These are phyloP conservation scores for Ditylenchus dipsaci DNA, from an alignment of 1,140 invertebrate species.

Conservation along the genomic window DNA sequence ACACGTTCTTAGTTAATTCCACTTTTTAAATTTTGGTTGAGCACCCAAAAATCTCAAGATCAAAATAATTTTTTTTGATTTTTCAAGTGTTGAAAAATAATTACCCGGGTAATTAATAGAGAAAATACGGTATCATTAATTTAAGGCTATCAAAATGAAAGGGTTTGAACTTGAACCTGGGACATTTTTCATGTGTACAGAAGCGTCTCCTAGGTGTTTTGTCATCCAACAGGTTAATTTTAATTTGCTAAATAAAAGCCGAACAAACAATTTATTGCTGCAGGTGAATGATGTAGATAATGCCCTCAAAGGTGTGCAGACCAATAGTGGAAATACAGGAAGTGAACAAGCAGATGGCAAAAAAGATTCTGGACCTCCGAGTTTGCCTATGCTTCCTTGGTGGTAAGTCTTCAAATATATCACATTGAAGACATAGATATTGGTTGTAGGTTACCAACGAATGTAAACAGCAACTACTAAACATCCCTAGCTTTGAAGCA, in stretches of 20 bases:
- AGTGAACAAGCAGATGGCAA: not conserved
- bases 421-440: not conserved
- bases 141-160: not conserved
- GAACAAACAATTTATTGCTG: no score
- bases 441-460: constrained; percentile 15
- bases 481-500: constrained; percentile 20
- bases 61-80: no score
- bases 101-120: no score
- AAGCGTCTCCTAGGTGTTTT: constrained; percentile 32
- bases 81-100: no score
- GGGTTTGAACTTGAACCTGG: constrained; percentile 14
- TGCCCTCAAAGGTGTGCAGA: constrained; percentile 23
- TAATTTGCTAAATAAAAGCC: constrained; percentile 6
- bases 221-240: constrained; percentile 32
- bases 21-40: no score
- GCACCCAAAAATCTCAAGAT: no score
- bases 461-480: constrained; percentile 40
- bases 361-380: not conserved
- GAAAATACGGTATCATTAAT: no score
- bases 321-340: not conserved
- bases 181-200: constrained; percentile 31
- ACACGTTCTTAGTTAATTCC: no score
- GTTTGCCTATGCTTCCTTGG: constrained; percentile 26
- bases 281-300: constrained; percentile 28
- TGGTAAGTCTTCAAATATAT: constrained; percentile 23